These are phyloP conservation scores for Bos javanicus DNA, from an alignment of 2,113 vertebrate genomes.

Conservation along the genomic window DNA sequence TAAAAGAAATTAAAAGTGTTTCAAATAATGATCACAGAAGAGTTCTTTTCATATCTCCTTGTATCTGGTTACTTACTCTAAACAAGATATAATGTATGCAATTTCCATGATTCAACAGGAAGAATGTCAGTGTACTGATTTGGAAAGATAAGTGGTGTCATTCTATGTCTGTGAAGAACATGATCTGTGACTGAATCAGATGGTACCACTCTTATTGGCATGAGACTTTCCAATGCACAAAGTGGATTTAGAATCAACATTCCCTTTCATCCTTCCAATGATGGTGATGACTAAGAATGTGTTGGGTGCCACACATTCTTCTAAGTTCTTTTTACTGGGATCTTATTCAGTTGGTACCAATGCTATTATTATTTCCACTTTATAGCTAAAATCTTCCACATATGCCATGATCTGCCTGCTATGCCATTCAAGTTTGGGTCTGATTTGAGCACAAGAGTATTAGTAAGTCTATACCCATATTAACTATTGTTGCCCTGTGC, in stretches of 20 bases:
- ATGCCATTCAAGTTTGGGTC: neutral
- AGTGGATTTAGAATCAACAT: neutral
- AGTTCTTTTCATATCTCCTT: neutral
- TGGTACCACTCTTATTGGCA: too few species aligned
- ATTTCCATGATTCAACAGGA: neutral
- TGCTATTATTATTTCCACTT: neutral
- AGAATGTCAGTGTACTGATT: neutral
- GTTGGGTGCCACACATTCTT: neutral
- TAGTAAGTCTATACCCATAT: neutral
- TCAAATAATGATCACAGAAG: neutral
- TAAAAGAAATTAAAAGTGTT: neutral
- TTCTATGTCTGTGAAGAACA: too few species aligned
- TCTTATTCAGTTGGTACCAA: neutral
- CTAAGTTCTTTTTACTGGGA: neutral
- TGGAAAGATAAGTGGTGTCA: neutral
- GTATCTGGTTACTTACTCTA: neutral
- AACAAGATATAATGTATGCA: neutral
- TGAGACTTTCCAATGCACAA: neutral
- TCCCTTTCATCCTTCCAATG: neutral
- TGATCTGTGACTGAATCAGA: neutral
- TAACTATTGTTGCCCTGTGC: neutral
- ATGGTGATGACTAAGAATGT: too few species aligned
- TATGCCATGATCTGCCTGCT: neutral
- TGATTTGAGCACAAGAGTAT: neutral
- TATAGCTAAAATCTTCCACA: neutral